Conservation (phyloP, 2,888 invertebrate genomes). For the Pseudococcus longispinus region DNA sequence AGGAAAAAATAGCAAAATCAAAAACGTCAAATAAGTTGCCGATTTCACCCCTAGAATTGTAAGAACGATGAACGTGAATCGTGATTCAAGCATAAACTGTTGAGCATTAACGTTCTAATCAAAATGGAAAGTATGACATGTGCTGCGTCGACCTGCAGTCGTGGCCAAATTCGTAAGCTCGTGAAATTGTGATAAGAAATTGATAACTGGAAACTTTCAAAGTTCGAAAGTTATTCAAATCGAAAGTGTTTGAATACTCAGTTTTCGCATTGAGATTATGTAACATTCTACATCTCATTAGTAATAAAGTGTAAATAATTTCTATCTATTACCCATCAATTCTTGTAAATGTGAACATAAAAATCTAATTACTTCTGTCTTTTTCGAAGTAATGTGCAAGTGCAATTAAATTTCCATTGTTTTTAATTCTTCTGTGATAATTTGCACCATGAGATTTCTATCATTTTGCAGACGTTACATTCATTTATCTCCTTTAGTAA, state of each 20-base stretch:
- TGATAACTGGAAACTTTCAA: neutral
- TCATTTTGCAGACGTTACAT: neutral
- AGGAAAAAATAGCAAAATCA: neutral
- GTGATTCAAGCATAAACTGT: too few relatives aligned
- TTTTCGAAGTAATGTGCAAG: neutral
- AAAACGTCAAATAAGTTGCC: neutral
- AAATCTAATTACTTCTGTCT: neutral
- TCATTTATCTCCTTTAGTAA: neutral
- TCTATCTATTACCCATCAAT: neutral
- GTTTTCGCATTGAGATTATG: neutral
- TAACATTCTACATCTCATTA: neutral
- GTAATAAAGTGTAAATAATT: neutral
- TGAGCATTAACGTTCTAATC: too few relatives aligned
- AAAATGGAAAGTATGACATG: too few relatives aligned
- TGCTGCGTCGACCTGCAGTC: neutral
- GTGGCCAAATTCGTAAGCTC: neutral
- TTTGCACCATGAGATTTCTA: neutral
- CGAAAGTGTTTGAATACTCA: neutral
- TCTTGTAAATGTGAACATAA: neutral
- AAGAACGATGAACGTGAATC: too few relatives aligned
- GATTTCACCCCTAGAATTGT: neutral
- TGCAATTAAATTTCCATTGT: neutral
- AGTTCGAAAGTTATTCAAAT: neutral
- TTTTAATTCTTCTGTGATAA: neutral
- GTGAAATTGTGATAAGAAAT: neutral